Percentiles rank a stretch among this genome's conserved stretches.
Conservation (phyloP, 2,113 vertebrate species). For the Opisthocomus hoazin region DNA sequence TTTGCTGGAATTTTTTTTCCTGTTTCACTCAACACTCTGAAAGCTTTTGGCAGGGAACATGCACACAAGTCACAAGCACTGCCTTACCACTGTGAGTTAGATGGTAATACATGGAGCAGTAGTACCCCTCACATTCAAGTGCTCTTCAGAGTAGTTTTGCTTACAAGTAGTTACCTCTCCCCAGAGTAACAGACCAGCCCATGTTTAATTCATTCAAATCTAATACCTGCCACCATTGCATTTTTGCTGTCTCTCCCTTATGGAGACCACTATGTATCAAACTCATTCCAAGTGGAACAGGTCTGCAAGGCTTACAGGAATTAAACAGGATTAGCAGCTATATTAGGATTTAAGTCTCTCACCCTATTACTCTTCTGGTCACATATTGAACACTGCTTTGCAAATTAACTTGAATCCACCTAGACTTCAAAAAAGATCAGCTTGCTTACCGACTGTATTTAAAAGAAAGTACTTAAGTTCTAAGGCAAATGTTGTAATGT, state of each 20-base stretch:
- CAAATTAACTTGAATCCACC: slow-evolving; percentile 38
- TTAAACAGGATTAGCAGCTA: slow-evolving; percentile 76
- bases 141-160: neutral
- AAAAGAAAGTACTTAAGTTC: neutral
- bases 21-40: accelerated
- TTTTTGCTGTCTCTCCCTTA: neutral
- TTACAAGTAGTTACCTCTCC: neutral
- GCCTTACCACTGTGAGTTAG: neutral
- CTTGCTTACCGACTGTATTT: neutral
- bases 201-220: neutral
- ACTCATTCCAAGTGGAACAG: slow-evolving; percentile 48
- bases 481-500: neutral
- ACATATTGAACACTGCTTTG: slow-evolving; percentile 34
- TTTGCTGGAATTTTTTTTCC: neutral
- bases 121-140: neutral
- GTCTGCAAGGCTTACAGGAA: slow-evolving; percentile 63
- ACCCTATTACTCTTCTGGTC: slow-evolving; percentile 66
- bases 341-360: slow-evolving; percentile 77
- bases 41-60: neutral
- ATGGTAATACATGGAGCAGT: accelerated
- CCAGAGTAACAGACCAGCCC: neutral
- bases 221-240: slow-evolving; percentile 31
- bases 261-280: neutral
- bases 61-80: neutral
- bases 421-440: neutral